Conservation (phyloP, 2,888 invertebrate genomes). For the Subacronicta megacephala region DNA sequence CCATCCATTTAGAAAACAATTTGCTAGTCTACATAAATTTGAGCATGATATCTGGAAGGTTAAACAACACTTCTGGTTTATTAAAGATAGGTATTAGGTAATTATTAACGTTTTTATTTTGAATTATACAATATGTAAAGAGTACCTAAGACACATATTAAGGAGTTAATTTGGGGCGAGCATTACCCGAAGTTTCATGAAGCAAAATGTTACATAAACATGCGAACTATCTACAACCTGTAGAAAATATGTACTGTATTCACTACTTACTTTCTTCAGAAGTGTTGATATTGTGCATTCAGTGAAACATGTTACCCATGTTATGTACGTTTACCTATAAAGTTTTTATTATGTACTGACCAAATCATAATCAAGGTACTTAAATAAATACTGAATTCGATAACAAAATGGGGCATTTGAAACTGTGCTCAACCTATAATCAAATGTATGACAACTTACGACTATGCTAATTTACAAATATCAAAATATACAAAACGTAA, state of each 20-base stretch:
- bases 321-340: constrained; percentile 1
- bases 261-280: constrained; percentile 28
- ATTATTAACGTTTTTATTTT: not conserved
- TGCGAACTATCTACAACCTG: not conserved
- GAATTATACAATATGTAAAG: constrained; percentile 9
- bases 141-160: constrained; percentile 32
- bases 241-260: not conserved
- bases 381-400: not conserved
- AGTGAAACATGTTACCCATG: constrained; percentile 1
- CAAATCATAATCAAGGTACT: constrained; percentile 6
- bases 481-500: constrained; percentile 56
- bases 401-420: constrained; percentile 47
- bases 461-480: constrained; percentile 45
- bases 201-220: not conserved
- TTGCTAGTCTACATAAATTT: constrained; percentile 52
- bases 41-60: constrained; percentile 54
- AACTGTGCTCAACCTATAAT: constrained; percentile 39
- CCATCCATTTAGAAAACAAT: constrained; percentile 59
- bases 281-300: constrained; percentile 30
- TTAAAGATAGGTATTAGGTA: constrained; percentile 2
- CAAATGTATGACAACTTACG: constrained; percentile 40
- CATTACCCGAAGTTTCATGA: not conserved
- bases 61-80: constrained; percentile 49
- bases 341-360: not conserved
- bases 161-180: constrained; percentile 10